Evolutionary conservation across 2,888 invertebrate genomes (phyloP), one percentile per base, ranked within the genome.

Genomic region (Cylindroiulus punctatus): DNA sequence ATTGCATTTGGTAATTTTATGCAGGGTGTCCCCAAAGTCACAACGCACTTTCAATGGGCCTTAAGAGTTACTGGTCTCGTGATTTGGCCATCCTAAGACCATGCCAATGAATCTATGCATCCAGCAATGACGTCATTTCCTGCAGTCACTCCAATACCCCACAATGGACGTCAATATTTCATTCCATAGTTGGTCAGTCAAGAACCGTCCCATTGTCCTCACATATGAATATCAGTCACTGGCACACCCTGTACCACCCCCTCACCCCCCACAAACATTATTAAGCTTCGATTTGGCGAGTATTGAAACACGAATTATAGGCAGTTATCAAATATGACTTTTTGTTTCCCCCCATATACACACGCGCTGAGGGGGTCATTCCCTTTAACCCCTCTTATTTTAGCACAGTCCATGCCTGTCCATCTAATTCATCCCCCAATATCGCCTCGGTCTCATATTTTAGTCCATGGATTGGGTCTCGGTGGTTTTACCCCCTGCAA

Each of bases 401-500:
- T 65, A 65, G 65, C 65, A 65, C 65, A n/a, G 65, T 65, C 65
- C n/a, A 65, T 65, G 65, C 65, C 65, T 52, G 52, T 52, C n/a
- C 19, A 52, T 47, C 19, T 65, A 65, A n/a, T 65, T 65, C 65
- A 65, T 65, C 65, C 65, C 52, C 65, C 65, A 65, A 65, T 65
- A 65, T 65, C 65, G 65, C 22, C 65, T 65, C 65, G 65, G 65
- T 65, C 65, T 65, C 65, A 65, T 65, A 65, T 65, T 65, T 65
- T 65, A 65, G 65, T 22, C 65, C 65, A 65, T 65, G 26, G 65
- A 65, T 65, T 65, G 65, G 65, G 65, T 65, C 82, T 36, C 42
- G 36, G 82, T 42, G 42, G 82, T 82, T 82, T 82, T 36, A 82
- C 82, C 82, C 42, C 82, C 82, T 42, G 40, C 82, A 36, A 82